Conservation (phyloP, 2,113 vertebrate genomes). For the Ceratotherium simum region DNA sequence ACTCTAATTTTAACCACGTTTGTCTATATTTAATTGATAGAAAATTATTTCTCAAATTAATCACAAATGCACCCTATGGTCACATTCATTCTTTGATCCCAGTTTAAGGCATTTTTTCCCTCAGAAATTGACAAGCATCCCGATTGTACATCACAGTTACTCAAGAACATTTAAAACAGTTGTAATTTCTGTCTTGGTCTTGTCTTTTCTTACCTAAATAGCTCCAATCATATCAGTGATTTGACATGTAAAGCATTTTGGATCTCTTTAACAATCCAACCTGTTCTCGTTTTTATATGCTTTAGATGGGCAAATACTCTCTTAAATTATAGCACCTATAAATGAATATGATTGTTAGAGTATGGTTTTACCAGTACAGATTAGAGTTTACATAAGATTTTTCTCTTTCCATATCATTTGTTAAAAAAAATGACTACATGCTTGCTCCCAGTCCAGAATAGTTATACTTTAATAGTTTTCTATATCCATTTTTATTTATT, state of each 20-base stretch:
- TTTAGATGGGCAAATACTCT: background rate
- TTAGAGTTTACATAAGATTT: background rate
- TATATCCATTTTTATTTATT: slow-evolving; percentile 63
- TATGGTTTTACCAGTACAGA: background rate
- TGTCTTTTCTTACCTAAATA: background rate
- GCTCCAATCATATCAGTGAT: background rate
- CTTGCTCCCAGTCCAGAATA: background rate
- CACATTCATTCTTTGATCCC: background rate
- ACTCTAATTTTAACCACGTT: background rate
- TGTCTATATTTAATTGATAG: background rate
- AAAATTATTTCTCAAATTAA: background rate
- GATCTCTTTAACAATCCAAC: background rate
- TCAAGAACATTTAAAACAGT: background rate
- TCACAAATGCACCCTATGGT: background rate
- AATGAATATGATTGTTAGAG: background rate
- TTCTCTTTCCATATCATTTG: background rate
- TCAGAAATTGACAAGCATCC: background rate
- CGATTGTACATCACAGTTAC: background rate
- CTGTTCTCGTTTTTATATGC: background rate
- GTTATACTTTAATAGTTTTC: slow-evolving; percentile 17
- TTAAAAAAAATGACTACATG: background rate
- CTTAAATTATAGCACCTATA: background rate
- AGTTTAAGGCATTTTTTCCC: background rate
- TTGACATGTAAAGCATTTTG: background rate
- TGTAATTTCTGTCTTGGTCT: background rate